phyloP scores from a whole-genome alignment of 2,888 invertebrate genomes.

The Phymatocera aterrima region DNA sequence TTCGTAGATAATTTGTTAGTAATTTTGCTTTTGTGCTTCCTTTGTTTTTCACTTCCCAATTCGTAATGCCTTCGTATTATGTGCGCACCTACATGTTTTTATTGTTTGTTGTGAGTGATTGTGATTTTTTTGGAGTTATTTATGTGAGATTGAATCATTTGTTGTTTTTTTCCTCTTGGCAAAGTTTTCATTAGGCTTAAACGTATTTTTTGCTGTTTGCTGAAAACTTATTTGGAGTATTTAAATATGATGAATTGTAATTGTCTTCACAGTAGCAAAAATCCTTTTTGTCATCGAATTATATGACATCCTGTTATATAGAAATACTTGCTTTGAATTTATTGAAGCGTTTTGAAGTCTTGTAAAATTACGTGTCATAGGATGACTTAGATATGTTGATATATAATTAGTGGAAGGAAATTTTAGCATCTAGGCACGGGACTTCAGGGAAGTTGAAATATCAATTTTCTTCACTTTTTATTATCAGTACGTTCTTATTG shows the following conservation, averaged over 20 bases:
- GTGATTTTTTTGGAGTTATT: background rate
- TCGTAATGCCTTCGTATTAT: background rate
- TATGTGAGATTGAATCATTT: background rate
- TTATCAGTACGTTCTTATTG: background rate
- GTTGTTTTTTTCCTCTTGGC: too few relatives aligned
- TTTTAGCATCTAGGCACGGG: background rate
- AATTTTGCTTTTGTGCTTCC: background rate
- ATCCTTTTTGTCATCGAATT: too few relatives aligned
- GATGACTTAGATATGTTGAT: background rate
- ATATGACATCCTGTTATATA: too few relatives aligned
- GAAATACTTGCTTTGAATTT: too few relatives aligned
- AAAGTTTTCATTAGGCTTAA: background rate
- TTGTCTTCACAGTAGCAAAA: background rate
- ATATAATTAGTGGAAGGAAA: background rate
- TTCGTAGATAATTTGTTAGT: background rate
- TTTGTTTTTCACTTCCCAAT: background rate
- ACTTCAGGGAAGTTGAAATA: background rate
- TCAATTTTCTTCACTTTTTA: background rate
- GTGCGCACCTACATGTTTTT: too few relatives aligned
- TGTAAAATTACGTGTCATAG: background rate
- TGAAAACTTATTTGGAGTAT: background rate
- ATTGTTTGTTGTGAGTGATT: background rate
- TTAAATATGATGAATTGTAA: background rate
- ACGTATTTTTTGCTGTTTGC: background rate
- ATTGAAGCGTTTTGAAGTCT: background rate